Base-by-base conservation (phyloP, 2,797 vertebrate genomes). In the Jordanella pulchra region DNA sequence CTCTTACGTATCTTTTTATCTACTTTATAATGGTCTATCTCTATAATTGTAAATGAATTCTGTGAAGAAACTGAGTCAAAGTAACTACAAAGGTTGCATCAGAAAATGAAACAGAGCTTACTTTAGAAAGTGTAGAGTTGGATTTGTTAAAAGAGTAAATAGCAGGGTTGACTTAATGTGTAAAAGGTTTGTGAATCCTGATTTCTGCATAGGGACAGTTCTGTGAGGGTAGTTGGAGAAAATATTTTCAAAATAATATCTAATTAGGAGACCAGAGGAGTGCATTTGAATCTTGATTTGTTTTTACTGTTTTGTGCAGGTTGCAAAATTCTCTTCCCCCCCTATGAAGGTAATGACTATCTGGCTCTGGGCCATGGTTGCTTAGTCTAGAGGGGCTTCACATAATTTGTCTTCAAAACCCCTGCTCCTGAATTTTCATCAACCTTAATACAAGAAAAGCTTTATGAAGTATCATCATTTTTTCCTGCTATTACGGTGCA, bases 71-170 rank as follows among this genome's bases (percentile, higher is more conserved):
- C 3, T 0, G 60, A 58, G 28, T 72, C 30, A 67, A 48, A 44
- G 72, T 56, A 76, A 75, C 69, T 47, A 69, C 69, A 64, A 76
- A 82, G 61, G 72, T 81, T 81, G 69, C 55, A 12, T 77, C 73
- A 68, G 78, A 7, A 13, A 80, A 73, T 61, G 63, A 86, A 84
- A 83, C 75, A 75, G 71, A 81, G 75, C 45, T 13, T 35, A 83
- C 88, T 88, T 90, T 81, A 87, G 82, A 87, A 77, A 81, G 66
- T 28, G 30, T 48, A 73, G 65, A 72, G 56, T 7, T 67, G 75
- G 69, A 87, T 80, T 79, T 76, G 86, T 79, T 89, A 79, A 75
- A 55, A 74, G 77, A 30, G n/a, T 51, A 74, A 63, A 81, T 27
- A 6, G 28, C 0, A 25, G 45, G 56, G 32, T 75, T 39, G 3